phyloP scores from a whole-genome alignment of 2,888 invertebrate genomes.

The Muscina levida region DNA sequence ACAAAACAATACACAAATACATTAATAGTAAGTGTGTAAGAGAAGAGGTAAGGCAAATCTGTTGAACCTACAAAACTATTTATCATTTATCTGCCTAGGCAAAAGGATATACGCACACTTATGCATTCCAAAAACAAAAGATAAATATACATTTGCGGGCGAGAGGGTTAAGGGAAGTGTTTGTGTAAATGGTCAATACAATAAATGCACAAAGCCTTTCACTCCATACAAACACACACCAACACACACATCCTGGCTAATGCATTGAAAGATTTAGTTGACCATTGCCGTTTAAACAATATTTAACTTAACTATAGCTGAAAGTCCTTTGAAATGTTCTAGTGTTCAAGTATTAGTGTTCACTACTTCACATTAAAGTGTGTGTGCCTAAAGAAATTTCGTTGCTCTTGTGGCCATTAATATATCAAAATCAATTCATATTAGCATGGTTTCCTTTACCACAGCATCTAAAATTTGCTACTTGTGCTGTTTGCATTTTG shows the following conservation, averaged over 20 bases:
- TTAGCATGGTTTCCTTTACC: slow-evolving; percentile 69
- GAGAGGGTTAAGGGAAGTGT: too few species aligned
- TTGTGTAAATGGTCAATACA: slow-evolving; percentile 61
- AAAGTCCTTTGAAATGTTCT: slow-evolving; percentile 28
- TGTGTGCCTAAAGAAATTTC: slow-evolving; percentile 53
- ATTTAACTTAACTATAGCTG: too few species aligned
- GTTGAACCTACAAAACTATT: slow-evolving; percentile 28
- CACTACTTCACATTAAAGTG: too few species aligned
- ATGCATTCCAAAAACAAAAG: not conserved
- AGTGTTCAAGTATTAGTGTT: too few species aligned
- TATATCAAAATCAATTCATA: slow-evolving; percentile 78
- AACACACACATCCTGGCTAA: slow-evolving; percentile 1
- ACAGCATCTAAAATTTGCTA: slow-evolving; percentile 36
- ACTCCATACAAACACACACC: slow-evolving; percentile 25
- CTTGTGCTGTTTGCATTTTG: slow-evolving; percentile 43
- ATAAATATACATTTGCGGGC: slow-evolving; percentile 41
- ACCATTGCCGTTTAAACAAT: too few species aligned
- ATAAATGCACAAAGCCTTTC: slow-evolving; percentile 52
- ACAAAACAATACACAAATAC: too few species aligned
- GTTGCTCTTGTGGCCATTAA: slow-evolving; percentile 72
- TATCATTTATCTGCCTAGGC: slow-evolving; percentile 41
- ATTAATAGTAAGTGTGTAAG: too few species aligned
- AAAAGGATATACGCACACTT: slow-evolving; percentile 16
- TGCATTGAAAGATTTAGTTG: slow-evolving; percentile 8
- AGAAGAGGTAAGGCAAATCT: slow-evolving; percentile 25